Evolutionary conservation across 2,888 invertebrate species (phyloP), one percentile per base, ranked within the genome.

Genomic region (Alloplasta piceator): DNA sequence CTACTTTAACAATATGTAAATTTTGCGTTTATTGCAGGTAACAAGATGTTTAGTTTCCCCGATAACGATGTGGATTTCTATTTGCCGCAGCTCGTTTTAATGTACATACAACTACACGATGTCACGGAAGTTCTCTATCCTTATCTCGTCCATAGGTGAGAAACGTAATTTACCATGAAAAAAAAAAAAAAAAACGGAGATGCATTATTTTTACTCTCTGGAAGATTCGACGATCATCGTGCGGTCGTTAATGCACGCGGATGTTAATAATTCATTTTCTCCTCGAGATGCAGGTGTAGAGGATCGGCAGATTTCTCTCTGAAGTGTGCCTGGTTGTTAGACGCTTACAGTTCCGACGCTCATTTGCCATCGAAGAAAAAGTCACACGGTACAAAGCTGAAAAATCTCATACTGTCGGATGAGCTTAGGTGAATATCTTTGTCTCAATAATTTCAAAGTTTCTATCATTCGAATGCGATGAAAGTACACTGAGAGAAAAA

Each of bases 81-180:
- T 93, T 95, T 99, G 92, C 99, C 99, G 63, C 99, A 99, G 93
- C 93, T 99, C 90, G 96, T 99, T 89, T 98, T 98, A 89, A 98
- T 99, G 98, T 99, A 99, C 92, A 97, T 99, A 93, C 98, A 99
- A 93, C 98, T 98, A 96, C 97, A 97, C 89, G 99, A 99, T 91
- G 96, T 99, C 86, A 99, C 99, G 73, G 99, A 99, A 94, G 98
- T 97, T 82, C 90, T 92, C 80, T 91, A 91, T 89, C 85, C 92
- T 84, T 92, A 92, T 90, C 91, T 92, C 85, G 90, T 92, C 83
- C 87, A 92, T 93, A 95, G 98, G 96, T 97, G 91, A 92, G 93
- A 90, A 56, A 14, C 10, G 60, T 48, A 61, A 36, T 58, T 75
- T 68, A 26, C 50, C 48, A 55, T 72, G 6, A 41, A 66, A 39